Conservation (phyloP, 2,113 vertebrate species). For the Synodontis membranacea region DNA sequence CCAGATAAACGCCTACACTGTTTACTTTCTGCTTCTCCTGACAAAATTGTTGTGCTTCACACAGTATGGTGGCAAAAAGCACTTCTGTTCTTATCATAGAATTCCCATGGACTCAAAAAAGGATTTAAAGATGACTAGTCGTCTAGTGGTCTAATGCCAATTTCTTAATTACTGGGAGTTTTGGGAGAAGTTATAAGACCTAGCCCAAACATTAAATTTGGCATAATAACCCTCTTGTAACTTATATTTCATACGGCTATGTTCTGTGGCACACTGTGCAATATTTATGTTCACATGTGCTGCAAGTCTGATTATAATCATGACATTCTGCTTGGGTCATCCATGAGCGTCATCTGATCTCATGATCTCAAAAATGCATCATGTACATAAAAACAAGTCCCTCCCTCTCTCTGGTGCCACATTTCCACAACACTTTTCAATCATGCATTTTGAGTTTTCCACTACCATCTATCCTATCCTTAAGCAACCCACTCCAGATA, state of each 20-base stretch:
- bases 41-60: constrained; percentile 17
- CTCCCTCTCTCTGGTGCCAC: background rate
- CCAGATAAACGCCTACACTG: background rate
- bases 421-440: background rate
- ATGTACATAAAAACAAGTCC: background rate
- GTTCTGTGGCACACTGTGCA: background rate
- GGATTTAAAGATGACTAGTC: background rate
- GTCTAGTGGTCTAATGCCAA: background rate
- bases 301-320: background rate
- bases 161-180: constrained; percentile 15
- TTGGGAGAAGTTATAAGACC: background rate
- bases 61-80: background rate
- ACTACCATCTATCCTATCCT: background rate
- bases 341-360: background rate
- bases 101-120: background rate
- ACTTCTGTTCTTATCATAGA: constrained; percentile 15
- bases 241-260: background rate
- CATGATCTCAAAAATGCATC: background rate
- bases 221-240: no score
- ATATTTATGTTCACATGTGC: background rate
- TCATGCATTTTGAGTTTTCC: background rate
- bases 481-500: background rate
- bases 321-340: background rate
- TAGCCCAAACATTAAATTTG: background rate
- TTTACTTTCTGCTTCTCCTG: background rate